Percentiles rank a stretch among this genome's conserved stretches.
Conservation (phyloP, 2,113 vertebrate species). For the Oceanodroma tethys region DNA sequence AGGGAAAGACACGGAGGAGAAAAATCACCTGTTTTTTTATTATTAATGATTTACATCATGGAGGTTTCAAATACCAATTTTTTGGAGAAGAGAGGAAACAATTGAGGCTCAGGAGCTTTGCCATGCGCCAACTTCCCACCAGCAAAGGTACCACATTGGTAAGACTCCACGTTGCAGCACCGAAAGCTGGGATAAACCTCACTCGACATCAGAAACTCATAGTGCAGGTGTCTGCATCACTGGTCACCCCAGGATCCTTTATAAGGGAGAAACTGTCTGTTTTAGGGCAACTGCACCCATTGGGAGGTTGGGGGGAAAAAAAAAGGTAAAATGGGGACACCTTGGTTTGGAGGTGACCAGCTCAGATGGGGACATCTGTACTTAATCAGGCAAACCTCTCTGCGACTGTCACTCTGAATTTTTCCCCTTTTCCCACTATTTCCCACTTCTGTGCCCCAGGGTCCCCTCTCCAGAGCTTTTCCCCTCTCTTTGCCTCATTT, state of each 20-base stretch:
- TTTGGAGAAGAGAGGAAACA: not conserved
- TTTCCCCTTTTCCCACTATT: fast-evolving
- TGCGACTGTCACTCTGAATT: fast-evolving
- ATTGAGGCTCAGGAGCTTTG: not conserved
- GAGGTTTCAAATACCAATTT: not conserved
- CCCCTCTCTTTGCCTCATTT: too few species aligned
- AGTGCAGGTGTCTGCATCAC: not conserved
- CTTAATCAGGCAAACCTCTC: not conserved
- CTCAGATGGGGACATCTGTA: too few species aligned
- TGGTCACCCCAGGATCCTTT: not conserved
- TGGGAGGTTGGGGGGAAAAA: too few species aligned
- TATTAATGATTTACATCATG: not conserved
- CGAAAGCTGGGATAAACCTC: not conserved
- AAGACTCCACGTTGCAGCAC: too few species aligned
- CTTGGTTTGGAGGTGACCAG: not conserved
- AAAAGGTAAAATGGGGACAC: not conserved
- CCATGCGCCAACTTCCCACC: fast-evolving
- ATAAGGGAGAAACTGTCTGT: fast-evolving
- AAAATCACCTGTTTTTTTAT: not conserved
- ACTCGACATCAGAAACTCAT: not conserved
- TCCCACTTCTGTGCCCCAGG: not conserved
- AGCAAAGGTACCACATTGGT: fast-evolving
- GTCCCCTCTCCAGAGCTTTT: not conserved
- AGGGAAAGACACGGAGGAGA: not conserved
- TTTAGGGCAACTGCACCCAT: not conserved